These are phyloP conservation scores for Protophormia terraenovae DNA, from an alignment of 2,888 invertebrate genomes.

Conservation along the genomic window DNA sequence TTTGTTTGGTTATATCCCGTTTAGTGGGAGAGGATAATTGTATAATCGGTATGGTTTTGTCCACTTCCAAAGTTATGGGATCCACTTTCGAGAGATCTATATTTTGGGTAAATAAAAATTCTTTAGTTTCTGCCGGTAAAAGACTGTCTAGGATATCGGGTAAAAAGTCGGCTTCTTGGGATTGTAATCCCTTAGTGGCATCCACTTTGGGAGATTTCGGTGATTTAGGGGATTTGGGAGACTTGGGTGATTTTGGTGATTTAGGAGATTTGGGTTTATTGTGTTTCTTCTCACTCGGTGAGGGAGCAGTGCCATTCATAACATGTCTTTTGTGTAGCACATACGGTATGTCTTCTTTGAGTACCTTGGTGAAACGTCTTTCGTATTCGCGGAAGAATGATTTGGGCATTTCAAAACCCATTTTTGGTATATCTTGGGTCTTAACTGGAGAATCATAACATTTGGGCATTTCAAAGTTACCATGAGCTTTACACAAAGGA, in stretches of 20 bases:
- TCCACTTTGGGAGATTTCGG: conserved; percentile 83
- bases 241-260: conserved; percentile 85
- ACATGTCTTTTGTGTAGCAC: conserved; percentile 92
- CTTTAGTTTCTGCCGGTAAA: conserved; percentile 82
- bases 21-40: conserved; percentile 86
- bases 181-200: conserved; percentile 63
- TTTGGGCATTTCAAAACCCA: conserved; percentile 87
- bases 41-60: conserved; percentile 84
- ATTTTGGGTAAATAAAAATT: conserved; percentile 88
- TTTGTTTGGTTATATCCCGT: conserved; percentile 86
- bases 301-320: conserved; percentile 91
- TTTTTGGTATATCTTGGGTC: conserved; percentile 84
- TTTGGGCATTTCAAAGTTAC: conserved; percentile 86
- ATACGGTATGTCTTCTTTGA: conserved; percentile 90
- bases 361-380: conserved; percentile 81
- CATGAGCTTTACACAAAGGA: conserved; percentile 87
- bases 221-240: conserved; percentile 85
- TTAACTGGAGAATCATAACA: conserved; percentile 80
- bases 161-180: conserved; percentile 80
- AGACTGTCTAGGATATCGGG: conserved; percentile 82
- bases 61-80: conserved; percentile 87
- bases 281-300: conserved; percentile 81
- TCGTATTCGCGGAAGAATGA: conserved; percentile 88
- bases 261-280: conserved; percentile 85
- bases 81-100: conserved; percentile 89